Conservation (phyloP, 2,113 vertebrate genomes). For the Eupsittula cactorum region DNA sequence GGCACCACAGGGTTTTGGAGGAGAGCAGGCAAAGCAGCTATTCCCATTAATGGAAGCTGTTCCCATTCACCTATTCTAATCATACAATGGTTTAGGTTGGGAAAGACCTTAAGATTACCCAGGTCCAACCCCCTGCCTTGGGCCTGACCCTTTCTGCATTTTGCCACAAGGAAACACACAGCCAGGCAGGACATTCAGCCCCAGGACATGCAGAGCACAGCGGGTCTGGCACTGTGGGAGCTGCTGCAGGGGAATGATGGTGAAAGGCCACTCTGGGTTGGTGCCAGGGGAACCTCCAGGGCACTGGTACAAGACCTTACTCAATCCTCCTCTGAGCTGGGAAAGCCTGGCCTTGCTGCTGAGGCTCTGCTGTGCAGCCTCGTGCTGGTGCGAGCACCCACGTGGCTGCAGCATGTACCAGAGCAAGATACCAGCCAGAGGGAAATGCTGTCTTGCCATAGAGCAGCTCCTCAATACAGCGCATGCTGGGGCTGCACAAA, state of each 20-base stretch:
- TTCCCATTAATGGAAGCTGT: not conserved
- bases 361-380: not conserved
- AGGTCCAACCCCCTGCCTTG: not conserved
- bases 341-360: not conserved
- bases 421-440: accelerated
- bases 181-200: not conserved
- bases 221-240: not conserved
- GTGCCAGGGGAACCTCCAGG: not conserved
- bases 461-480: not conserved
- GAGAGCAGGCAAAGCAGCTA: not conserved
- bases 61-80: not conserved
- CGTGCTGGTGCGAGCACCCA: not conserved
- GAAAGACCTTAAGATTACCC: not conserved
- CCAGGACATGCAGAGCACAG: accelerated
- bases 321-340: not conserved
- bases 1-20: not conserved
- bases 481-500: not conserved
- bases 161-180: not conserved
- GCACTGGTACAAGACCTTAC: not conserved
- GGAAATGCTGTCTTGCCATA: not conserved
- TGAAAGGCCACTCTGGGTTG: not conserved
- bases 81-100: not conserved
- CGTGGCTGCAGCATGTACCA: accelerated
- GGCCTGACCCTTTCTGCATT: not conserved
- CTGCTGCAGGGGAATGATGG: not conserved